phyloP scores from a whole-genome alignment of 2,888 invertebrate species.

The Eupithecia subfuscata region DNA sequence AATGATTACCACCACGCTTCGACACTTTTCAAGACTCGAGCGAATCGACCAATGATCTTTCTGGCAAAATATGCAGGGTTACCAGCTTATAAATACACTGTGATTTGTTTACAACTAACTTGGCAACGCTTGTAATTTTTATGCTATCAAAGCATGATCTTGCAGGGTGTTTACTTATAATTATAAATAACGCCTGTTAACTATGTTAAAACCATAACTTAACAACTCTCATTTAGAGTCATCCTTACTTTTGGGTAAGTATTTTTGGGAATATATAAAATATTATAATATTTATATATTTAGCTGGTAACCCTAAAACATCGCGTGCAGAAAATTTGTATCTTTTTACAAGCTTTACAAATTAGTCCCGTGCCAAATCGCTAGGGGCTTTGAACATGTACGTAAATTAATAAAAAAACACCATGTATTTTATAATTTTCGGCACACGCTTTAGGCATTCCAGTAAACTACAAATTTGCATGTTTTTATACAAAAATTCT shows the following conservation, averaged over 20 bases:
- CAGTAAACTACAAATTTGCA: slow-evolving; percentile 27
- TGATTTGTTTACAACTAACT: too few species aligned
- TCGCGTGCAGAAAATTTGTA: slow-evolving; percentile 62
- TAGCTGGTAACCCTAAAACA: slow-evolving; percentile 18
- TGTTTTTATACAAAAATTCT: slow-evolving; percentile 23
- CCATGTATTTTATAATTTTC: slow-evolving; percentile 6
- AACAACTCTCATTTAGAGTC: background rate
- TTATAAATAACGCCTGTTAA: background rate
- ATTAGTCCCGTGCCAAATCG: slow-evolving; percentile 58
- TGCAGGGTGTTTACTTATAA: background rate
- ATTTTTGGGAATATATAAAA: background rate
- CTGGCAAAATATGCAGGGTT: background rate
- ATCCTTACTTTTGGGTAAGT: background rate
- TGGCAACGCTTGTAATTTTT: background rate
- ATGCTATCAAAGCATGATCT: background rate
- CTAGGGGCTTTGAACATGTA: slow-evolving; percentile 40
- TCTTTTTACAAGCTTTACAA: slow-evolving; percentile 47
- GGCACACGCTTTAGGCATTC: slow-evolving; percentile 29
- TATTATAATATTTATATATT: background rate
- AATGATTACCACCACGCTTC: slow-evolving; percentile 4
- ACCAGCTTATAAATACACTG: background rate
- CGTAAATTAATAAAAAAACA: slow-evolving; percentile 13
- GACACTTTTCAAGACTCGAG: slow-evolving; percentile 9
- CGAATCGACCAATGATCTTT: slow-evolving; percentile 15
- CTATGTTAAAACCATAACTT: background rate